Base-by-base conservation (phyloP, 2,888 invertebrate genomes). In the Nemapogon koenigi region DNA sequence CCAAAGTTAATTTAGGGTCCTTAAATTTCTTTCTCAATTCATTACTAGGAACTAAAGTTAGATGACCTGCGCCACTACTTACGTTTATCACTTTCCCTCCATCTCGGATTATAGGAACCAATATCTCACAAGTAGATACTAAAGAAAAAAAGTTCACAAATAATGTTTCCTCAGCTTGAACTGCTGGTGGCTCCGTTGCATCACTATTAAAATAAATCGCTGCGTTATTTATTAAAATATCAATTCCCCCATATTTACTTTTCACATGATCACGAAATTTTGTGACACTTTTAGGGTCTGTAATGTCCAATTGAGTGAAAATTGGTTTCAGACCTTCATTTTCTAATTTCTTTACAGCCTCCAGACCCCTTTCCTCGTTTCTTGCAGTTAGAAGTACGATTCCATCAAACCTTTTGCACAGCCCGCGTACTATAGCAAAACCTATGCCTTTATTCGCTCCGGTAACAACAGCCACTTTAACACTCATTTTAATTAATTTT, bases 161-260 rank as follows among this genome's bases (percentile, higher is more conserved):
- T 4, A 88, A 42, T 0, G 91, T 90, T 47, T 85, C 78, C 49
- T 87, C 83, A 0, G 91, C 92, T 70, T 91, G 91, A 4, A 76
- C 62, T 0, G 60, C 53, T 33, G 86, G 84, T 2, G 90, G 82
- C 35, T 85, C 89, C 0, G 82, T 75, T 1, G 87, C 79, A 37
- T 56, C 57, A 3, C 16, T 29, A 76, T 85, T 85, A 50, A 83
- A 89, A 1, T 87, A 86, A 38, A 89, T 88, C 0, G 84, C 90
- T 4, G 90, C 90, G 59, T 91, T 91, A 53, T 91, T 91, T 0
- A 91, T 81, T 28, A 91, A 69, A 33, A 90, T 55, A 64, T 91
- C 89, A 3, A 91, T 64, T 0, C 88, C 87, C 1, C 83, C 86
- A 50, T 90, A 80, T 16, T 80, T 81, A 13, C 67, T 59, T 48